Evolutionary conservation across 2,113 vertebrate genomes (phyloP).

Genomic region (Herpailurus yagouaroundi): DNA sequence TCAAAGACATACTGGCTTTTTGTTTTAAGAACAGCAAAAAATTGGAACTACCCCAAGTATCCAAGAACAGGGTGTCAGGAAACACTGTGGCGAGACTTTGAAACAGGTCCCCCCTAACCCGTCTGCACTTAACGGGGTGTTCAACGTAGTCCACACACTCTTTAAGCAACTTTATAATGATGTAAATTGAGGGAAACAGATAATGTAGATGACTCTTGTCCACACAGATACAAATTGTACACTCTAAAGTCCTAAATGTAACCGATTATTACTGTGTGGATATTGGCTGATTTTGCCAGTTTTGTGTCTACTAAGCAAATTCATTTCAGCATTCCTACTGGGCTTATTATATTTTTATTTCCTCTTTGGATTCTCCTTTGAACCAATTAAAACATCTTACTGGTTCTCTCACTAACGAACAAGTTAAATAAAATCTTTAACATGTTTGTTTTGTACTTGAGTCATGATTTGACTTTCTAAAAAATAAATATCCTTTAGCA

Average conservation of each 20-base stretch:
- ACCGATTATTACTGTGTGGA: background rate
- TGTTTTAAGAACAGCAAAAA: background rate
- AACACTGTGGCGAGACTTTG: background rate
- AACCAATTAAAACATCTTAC: background rate
- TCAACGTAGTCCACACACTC: background rate
- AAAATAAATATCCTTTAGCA: background rate
- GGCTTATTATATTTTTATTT: background rate
- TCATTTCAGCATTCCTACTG: background rate
- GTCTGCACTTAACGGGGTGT: background rate
- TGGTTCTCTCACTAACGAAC: background rate
- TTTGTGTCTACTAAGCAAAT: background rate
- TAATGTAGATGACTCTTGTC: background rate
- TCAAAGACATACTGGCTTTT: background rate
- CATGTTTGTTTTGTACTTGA: background rate
- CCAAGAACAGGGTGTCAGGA: background rate
- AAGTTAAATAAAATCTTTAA: background rate
- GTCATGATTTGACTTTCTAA: conserved; percentile 11
- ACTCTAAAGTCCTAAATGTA: background rate
- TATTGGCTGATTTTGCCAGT: background rate
- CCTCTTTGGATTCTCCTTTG: background rate
- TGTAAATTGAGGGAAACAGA: background rate
- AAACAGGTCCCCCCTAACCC: background rate
- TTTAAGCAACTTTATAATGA: background rate
- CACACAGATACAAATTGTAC: background rate
- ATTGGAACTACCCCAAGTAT: background rate